These are phyloP conservation scores for Thunnus maccoyii DNA, from an alignment of 2,113 vertebrate species.

Conservation along the genomic window DNA sequence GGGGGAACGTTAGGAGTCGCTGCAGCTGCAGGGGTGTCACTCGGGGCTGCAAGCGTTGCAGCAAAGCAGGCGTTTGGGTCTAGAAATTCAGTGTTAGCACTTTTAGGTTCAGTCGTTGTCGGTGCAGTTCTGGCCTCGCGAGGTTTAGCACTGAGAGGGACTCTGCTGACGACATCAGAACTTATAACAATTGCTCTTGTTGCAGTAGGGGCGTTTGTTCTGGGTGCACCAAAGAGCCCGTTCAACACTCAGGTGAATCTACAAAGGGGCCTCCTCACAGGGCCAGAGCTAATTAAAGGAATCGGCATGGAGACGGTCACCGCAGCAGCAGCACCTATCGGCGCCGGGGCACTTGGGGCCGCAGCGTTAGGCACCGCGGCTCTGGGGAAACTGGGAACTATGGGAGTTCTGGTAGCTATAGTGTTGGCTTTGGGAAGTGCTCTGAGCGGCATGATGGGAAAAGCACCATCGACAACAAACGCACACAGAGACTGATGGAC, in stretches of 20 bases:
- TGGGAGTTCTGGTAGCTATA: constrained; percentile 65
- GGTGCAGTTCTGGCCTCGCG: constrained; percentile 37
- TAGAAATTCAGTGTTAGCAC: constrained; percentile 24
- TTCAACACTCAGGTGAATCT: constrained; percentile 72
- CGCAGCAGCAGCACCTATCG: constrained; percentile 75
- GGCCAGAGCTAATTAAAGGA: constrained; percentile 64
- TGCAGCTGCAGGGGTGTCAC: constrained; percentile 67
- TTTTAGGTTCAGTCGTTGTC: constrained; percentile 35
- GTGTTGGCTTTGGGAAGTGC: constrained; percentile 64
- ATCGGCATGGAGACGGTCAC: constrained; percentile 78
- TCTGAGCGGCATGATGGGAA: constrained; percentile 58
- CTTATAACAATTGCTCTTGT: constrained; percentile 52
- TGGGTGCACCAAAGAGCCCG: constrained; percentile 73
- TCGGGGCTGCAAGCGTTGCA: constrained; percentile 65
- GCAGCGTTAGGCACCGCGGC: constrained; percentile 62
- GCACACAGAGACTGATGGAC: constrained; percentile 39
- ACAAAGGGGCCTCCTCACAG: constrained; percentile 56
- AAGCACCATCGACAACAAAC: constrained; percentile 21
- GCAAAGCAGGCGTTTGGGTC: constrained; percentile 37
- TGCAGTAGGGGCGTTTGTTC: constrained; percentile 58
- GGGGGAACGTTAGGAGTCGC: constrained; percentile 62
- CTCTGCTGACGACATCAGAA: constrained; percentile 33
- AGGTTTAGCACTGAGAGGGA: constrained; percentile 12
- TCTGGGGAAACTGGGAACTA: constrained; percentile 72
- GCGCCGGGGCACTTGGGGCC: constrained; percentile 70